Conservation (phyloP, 2,888 invertebrate genomes). For the Leptinotarsa rubiginosa region DNA sequence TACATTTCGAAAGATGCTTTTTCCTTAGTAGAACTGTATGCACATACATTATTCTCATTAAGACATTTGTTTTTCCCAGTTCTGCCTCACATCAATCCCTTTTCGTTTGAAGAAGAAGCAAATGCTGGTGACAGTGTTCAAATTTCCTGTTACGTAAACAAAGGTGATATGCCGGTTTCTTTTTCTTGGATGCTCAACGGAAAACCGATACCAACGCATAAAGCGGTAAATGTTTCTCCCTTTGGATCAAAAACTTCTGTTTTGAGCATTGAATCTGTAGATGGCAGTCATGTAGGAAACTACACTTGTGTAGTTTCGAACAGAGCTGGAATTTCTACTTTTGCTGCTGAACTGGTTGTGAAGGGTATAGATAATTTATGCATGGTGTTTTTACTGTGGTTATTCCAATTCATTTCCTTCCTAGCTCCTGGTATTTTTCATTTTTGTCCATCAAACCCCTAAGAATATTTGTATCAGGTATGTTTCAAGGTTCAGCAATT, state of each 20-base stretch:
- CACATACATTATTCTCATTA: constrained; percentile 9
- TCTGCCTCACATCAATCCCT: constrained; percentile 76
- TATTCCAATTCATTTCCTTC: neutral
- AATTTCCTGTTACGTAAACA: constrained; percentile 73
- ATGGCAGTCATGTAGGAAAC: constrained; percentile 69
- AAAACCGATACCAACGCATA: constrained; percentile 69
- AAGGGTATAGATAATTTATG: constrained; percentile 66
- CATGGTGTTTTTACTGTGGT: neutral
- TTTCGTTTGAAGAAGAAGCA: constrained; percentile 74
- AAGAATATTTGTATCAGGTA: too few species aligned
- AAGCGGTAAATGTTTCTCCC: constrained; percentile 70
- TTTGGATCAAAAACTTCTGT: constrained; percentile 75
- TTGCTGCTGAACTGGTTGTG: constrained; percentile 68
- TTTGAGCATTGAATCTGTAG: constrained; percentile 72
- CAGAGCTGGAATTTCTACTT: constrained; percentile 67
- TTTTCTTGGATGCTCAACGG: constrained; percentile 81
- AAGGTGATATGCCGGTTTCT: constrained; percentile 78
- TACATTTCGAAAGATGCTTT: constrained; percentile 61
- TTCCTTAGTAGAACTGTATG: constrained; percentile 14
- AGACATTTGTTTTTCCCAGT: constrained; percentile 58
- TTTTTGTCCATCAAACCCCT: too few species aligned
- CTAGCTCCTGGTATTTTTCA: neutral
- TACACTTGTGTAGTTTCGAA: constrained; percentile 71
- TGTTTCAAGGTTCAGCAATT: neutral
- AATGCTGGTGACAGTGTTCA: constrained; percentile 77